These are phyloP conservation scores for Eupsittula cactorum DNA, from an alignment of 2,113 vertebrate species.

Conservation along the genomic window DNA sequence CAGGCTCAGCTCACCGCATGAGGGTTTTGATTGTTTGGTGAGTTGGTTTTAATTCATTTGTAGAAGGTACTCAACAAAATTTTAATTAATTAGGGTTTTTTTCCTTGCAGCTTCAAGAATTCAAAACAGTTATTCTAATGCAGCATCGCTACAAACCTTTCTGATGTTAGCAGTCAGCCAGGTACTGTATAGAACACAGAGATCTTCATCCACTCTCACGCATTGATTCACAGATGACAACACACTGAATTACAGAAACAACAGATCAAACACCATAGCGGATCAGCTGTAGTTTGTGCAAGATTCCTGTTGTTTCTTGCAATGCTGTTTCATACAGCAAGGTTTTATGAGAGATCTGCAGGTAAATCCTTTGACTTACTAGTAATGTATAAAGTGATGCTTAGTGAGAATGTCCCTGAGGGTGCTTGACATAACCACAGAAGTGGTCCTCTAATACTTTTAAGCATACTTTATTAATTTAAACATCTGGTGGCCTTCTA, in stretches of 20 bases:
- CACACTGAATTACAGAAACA: not conserved
- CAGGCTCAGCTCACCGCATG: fast-evolving
- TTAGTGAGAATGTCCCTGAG: not conserved
- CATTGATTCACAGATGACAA: not conserved
- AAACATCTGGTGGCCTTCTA: not conserved
- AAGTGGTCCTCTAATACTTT: not conserved
- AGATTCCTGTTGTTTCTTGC: not conserved
- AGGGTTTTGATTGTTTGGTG: not conserved
- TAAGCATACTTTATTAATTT: not conserved
- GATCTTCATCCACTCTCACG: not conserved
- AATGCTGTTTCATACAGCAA: not conserved
- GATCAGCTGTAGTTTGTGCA: not conserved
- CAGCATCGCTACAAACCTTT: not conserved
- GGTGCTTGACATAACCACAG: not conserved
- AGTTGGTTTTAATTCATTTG: not conserved
- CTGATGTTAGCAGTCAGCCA: not conserved
- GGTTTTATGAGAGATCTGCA: not conserved
- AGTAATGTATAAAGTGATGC: not conserved
- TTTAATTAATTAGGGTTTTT: not conserved
- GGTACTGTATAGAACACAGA: not conserved
- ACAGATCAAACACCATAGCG: not conserved
- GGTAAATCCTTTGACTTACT: not conserved
- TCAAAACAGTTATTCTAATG: not conserved
- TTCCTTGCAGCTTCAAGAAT: not conserved
- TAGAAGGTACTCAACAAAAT: not conserved